Evolutionary conservation across 1,140 invertebrate species (phyloP), one percentile per base, ranked within the genome.

Genomic region (Trachymyrmex septentrionalis): DNA sequence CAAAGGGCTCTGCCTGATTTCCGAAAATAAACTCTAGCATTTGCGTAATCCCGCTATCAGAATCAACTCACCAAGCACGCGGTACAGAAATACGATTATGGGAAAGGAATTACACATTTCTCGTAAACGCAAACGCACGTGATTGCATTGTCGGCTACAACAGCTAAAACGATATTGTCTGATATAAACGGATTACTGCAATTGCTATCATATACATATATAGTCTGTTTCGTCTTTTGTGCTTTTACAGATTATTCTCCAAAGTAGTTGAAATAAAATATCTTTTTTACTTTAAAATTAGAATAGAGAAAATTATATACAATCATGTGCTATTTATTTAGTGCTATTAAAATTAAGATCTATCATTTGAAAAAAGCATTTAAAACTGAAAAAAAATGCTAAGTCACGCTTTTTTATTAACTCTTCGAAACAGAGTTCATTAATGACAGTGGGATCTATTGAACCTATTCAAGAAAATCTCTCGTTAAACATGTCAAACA

Each of bases 31-130:
- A 71, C 75, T 72, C 12, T 57, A 63, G 48, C 69, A 86, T 89
- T 89, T 75, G 48, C 30, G 24, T 86, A 88, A 89, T 75, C 80
- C 87, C 67, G 80, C 80, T 89, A 86, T 76, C 87, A 48, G 38
- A 9, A 44, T 44, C 34, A 59, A 50, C 63, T 64, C 34, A 50
- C 38, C 80, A n/a, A 30, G 7, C 69, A 55, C 24, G 53, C 21
- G 48, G n/a, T 50, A 55, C 12, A 19, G 21, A 44, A 81, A 69
- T 4, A 2, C 27, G 27, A 38, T 53, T 59, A 69, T 24, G 53
- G 30, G 38, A 50, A 61, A 59, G 69, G 19, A 44, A 57, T 71
- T 67, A 48, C 55, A 14, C 16, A 44, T 30, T 73, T 59, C 67
- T 21, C 67, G 16, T 61, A 82, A 50, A 50, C 19, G 24, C 53